Evolutionary conservation across 2,888 invertebrate species (phyloP).

Genomic region (Drosophila suboccidentalis): DNA sequence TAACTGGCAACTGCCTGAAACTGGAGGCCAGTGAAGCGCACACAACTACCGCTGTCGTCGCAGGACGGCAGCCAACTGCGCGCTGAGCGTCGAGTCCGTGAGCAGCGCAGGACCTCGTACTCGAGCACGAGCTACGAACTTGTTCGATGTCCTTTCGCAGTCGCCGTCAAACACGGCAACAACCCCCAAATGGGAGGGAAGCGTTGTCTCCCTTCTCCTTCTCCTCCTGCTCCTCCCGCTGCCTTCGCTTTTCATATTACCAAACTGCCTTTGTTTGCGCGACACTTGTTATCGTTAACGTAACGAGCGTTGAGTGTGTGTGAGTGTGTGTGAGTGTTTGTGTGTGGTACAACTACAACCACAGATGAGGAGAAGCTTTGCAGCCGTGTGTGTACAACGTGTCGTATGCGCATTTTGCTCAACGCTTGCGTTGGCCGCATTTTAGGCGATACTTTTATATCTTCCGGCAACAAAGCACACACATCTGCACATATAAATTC

Average conservation of each 20-base stretch:
- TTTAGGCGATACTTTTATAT: conserved; percentile 63
- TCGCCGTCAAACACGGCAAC: conserved; percentile 34
- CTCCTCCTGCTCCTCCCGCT: background rate
- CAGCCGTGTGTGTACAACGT: conserved; percentile 61
- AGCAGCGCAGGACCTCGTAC: conserved; percentile 38
- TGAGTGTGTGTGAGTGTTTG: conserved; percentile 36
- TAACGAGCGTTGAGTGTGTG: conserved; percentile 29
- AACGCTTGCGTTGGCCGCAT: conserved; percentile 57
- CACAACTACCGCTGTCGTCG: conserved; percentile 77
- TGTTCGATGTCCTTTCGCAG: conserved; percentile 55
- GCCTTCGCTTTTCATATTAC: background rate
- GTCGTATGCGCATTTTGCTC: conserved; percentile 74
- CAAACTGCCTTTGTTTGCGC: conserved; percentile 58
- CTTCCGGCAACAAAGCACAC: conserved; percentile 54
- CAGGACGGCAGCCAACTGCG: conserved; percentile 78
- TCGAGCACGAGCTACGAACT: conserved; percentile 43
- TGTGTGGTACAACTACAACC: conserved; percentile 35
- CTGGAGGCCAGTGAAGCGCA: conserved; percentile 57
- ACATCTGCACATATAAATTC: background rate
- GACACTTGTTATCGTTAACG: conserved; percentile 71
- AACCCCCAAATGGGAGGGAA: conserved; percentile 1
- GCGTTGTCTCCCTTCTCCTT: background rate
- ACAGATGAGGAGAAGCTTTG: conserved; percentile 32
- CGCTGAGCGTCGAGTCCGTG: conserved; percentile 54
- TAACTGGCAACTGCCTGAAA: conserved; percentile 4